Base-by-base conservation (phyloP, 2,113 vertebrate species). In the Sorex araneus region DNA sequence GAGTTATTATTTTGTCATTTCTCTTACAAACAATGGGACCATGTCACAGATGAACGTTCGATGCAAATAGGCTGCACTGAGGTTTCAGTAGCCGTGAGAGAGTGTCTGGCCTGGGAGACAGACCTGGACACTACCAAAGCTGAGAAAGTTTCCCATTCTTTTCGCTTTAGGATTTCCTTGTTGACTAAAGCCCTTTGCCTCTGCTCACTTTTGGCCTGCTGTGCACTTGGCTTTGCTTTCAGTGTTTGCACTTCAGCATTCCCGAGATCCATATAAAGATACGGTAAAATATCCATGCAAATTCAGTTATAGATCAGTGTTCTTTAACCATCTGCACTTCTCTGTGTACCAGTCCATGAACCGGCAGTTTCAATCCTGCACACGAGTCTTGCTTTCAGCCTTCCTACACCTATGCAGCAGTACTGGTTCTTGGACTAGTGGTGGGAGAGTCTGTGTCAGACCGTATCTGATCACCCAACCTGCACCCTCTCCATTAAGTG, bases 121-220 rank as follows among this genome's bases (percentile, higher is more conserved):
- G 19, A 13, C 60, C 21, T 1, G 5, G 25, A 40, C 40, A 11
- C 23, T 28, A 28, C 0, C 18, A 19, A 0, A 12, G 2, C 5
- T 23, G 57, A 60, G 57, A 8, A 36, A 27, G 75, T 23, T 3
- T 0, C 7, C 2, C 6, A 6, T 15, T 36, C 9, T 70, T 64
- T 82, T 47, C 69, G 25, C 30, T 77, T 10, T 19, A 27, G 40
- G 11, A 3, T 40, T 82, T 86, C 25, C 23, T 19, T 16, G 8
- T 36, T n/a, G 32, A 54, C 6, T 36, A 2, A 78, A 34, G 57
- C 8, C 78, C 27, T 43, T 28, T 45, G 15, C 18, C 13, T 40
- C 34, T 63, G 77, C 12, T 79, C 67, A 57, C 40, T 64, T 60
- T 47, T 66, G 47, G 12, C 13, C 23, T 69, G 23, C 12, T 81